phyloP scores from a whole-genome alignment of 2,888 invertebrate genomes.

The Venusia cambrica region DNA sequence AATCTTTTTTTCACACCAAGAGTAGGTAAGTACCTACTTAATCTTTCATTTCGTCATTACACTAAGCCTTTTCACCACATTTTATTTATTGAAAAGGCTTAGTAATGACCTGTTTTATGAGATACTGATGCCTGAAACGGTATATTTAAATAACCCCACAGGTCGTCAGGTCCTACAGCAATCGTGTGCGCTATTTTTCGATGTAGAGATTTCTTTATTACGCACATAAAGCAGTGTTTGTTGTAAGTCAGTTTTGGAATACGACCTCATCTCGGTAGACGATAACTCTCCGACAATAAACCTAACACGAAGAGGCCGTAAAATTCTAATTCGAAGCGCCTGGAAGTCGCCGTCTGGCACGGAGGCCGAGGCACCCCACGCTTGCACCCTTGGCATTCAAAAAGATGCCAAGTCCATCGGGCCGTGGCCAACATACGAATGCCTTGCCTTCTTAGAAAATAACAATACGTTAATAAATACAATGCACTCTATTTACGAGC shows the following conservation, averaged over 20 bases:
- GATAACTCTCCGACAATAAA: slow-evolving; percentile 75
- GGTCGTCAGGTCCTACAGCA: no score
- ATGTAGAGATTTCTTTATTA: slow-evolving; percentile 58
- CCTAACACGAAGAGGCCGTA: slow-evolving; percentile 78
- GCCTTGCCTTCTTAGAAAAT: slow-evolving; percentile 29
- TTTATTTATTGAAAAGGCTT: no score
- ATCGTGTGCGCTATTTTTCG: slow-evolving; percentile 34
- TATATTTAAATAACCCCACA: no score
- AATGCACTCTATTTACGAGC: slow-evolving; percentile 24
- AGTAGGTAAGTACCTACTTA: no score
- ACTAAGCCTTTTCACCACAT: no score
- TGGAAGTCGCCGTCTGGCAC: slow-evolving; percentile 37
- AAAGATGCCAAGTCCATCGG: slow-evolving; percentile 22
- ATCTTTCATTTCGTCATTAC: no score
- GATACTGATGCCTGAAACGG: no score
- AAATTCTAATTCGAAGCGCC: slow-evolving; percentile 74
- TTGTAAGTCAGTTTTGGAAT: slow-evolving; percentile 75
- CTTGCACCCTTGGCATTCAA: slow-evolving; percentile 33
- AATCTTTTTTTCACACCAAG: no score
- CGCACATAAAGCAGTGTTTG: slow-evolving; percentile 71
- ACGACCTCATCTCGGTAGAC: slow-evolving; percentile 74
- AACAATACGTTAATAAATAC: slow-evolving; percentile 29
- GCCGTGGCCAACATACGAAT: slow-evolving; percentile 21
- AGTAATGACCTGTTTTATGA: no score
- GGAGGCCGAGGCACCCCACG: slow-evolving; percentile 38